These are phyloP conservation scores for Telmatochromis brachygnathus DNA, from an alignment of 2,113 vertebrate species.

Conservation along the genomic window DNA sequence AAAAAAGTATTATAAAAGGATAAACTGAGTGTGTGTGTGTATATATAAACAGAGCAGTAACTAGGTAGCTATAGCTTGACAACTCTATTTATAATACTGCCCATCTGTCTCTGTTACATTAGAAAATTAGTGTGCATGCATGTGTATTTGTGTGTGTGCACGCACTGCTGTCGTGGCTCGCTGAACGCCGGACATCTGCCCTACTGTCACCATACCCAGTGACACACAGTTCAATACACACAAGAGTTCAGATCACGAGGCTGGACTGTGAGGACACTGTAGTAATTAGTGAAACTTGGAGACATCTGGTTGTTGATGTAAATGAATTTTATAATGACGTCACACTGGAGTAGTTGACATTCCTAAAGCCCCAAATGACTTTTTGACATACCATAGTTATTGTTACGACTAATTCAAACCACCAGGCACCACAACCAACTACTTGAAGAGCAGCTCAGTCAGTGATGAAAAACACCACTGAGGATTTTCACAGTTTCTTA, in stretches of 20 bases:
- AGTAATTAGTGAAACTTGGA: background rate
- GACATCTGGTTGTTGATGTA: background rate
- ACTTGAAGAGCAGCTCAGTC: background rate
- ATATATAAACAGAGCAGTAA: background rate
- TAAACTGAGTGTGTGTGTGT: background rate
- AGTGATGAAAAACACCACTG: background rate
- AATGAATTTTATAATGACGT: background rate
- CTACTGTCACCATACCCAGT: background rate
- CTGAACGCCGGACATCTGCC: slow-evolving; percentile 1
- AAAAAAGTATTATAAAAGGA: background rate
- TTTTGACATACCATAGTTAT: background rate
- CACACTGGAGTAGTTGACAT: background rate
- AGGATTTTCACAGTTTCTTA: background rate
- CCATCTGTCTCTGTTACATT: slow-evolving; percentile 25
- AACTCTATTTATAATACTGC: slow-evolving; percentile 13
- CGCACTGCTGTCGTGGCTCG: background rate
- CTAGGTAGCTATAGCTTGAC: slow-evolving; percentile 1
- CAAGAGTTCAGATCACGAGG: background rate
- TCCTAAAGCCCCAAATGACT: background rate
- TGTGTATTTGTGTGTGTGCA: background rate
- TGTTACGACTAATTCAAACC: background rate
- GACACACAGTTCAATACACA: background rate
- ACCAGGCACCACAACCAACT: background rate
- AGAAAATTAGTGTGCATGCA: background rate
- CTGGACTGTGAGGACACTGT: background rate